Evolutionary conservation across 2,113 vertebrate species (phyloP).

Genomic region (Microtus oregoni): DNA sequence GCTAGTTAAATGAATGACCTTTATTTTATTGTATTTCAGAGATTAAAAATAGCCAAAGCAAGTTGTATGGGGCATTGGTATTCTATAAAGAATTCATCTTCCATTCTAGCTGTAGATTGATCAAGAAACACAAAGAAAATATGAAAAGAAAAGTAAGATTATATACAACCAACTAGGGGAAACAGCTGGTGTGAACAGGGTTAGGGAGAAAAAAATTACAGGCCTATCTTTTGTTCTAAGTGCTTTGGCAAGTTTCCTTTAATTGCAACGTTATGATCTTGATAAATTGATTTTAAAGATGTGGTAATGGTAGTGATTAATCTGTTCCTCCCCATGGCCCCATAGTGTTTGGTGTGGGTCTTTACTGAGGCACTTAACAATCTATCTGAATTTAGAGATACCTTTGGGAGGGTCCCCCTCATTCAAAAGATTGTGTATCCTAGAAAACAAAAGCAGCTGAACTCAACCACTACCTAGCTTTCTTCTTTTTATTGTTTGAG

Average conservation of each 20-base stretch:
- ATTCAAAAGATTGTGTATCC: not conserved
- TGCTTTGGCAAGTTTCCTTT: slow-evolving; percentile 67
- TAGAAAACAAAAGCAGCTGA: not conserved
- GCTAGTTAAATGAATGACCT: slow-evolving; percentile 64
- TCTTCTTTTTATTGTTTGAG: not conserved
- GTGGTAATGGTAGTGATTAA: slow-evolving; percentile 67
- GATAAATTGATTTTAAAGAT: slow-evolving; percentile 74
- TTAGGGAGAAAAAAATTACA: slow-evolving; percentile 29
- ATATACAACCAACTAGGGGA: not conserved
- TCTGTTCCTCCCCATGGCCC: slow-evolving; percentile 48
- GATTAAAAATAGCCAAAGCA: slow-evolving; percentile 58
- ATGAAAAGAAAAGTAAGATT: not conserved
- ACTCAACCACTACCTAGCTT: not conserved
- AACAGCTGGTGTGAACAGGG: not conserved
- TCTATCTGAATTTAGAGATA: slow-evolving; percentile 35
- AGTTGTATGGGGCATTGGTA: slow-evolving; percentile 16
- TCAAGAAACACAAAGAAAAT: not conserved
- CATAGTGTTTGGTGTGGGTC: not conserved
- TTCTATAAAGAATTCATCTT: slow-evolving; percentile 23
- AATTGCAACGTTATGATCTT: slow-evolving; percentile 57
- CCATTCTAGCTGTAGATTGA: slow-evolving; percentile 64
- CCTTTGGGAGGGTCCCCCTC: not conserved
- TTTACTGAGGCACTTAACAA: slow-evolving; percentile 55
- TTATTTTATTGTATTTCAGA: slow-evolving; percentile 62
- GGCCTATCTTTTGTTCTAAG: slow-evolving; percentile 48